phyloP scores from a whole-genome alignment of 2,888 invertebrate genomes.

The Andrena hattorfiana region DNA sequence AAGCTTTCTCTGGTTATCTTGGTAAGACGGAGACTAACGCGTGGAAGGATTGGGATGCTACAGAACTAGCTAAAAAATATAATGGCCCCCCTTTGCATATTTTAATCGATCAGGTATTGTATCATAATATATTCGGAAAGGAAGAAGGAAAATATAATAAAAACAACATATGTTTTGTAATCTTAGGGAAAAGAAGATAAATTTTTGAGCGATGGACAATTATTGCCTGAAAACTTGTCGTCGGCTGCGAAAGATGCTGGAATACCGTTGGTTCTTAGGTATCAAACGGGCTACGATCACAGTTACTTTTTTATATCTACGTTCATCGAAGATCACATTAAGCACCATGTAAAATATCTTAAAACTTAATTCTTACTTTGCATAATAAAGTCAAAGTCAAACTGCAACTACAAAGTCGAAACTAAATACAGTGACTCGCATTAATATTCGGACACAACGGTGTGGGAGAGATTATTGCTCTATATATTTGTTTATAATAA shows the following conservation, averaged over 20 bases:
- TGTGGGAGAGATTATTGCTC: too few species aligned
- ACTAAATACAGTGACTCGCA: too few species aligned
- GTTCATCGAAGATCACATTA: conserved; percentile 96
- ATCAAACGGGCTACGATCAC: conserved; percentile 96
- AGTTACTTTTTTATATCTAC: conserved; percentile 96
- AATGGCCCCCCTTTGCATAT: conserved; percentile 93
- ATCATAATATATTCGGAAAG: not conserved
- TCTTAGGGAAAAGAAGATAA: conserved; percentile 93
- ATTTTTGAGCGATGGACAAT: conserved; percentile 91
- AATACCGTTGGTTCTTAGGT: conserved; percentile 89
- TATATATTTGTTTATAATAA: too few species aligned
- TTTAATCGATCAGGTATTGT: conserved; percentile 93
- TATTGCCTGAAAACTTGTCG: conserved; percentile 94
- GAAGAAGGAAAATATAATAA: conserved; percentile 17
- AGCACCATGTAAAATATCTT: conserved; percentile 93
- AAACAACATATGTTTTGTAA: conserved; percentile 22
- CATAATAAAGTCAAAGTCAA: not conserved
- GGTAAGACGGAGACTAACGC: conserved; percentile 87
- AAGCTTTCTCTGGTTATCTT: conserved; percentile 93
- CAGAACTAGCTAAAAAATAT: conserved; percentile 92
- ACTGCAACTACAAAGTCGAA: too few species aligned
- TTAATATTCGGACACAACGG: too few species aligned
- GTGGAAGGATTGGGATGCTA: conserved; percentile 96
- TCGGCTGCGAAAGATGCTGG: conserved; percentile 89
- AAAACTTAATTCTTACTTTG: conserved; percentile 82